These are phyloP conservation scores for Acomys russatus DNA, from an alignment of 2,797 vertebrate genomes.

Conservation along the genomic window DNA sequence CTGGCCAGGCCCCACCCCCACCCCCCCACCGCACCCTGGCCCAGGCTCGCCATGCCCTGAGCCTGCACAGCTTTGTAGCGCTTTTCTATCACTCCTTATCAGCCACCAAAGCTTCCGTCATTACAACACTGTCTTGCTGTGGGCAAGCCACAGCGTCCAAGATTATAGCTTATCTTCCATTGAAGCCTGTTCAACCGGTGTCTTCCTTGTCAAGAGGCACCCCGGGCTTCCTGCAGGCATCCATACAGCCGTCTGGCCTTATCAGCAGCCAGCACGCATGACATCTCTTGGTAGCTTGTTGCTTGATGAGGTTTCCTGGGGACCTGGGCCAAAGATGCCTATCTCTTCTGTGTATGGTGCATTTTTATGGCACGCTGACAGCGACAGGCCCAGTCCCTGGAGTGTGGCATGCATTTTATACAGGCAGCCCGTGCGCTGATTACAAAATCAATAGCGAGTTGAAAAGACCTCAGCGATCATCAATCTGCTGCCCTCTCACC, in stretches of 20 bases:
- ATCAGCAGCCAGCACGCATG: background rate
- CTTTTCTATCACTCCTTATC: slow-evolving; percentile 60
- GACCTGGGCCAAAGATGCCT: slow-evolving; percentile 32
- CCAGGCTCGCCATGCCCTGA: background rate
- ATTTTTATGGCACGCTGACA: background rate
- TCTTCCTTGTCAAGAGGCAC: slow-evolving; percentile 55
- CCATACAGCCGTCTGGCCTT: background rate
- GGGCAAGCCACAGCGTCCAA: background rate
- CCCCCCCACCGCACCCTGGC: background rate
- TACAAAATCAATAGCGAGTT: slow-evolving; percentile 30
- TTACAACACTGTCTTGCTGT: slow-evolving; percentile 41
- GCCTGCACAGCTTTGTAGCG: background rate
- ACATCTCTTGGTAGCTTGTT: slow-evolving; percentile 6
- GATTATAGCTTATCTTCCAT: slow-evolving; percentile 60
- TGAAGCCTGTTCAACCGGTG: slow-evolving; percentile 50
- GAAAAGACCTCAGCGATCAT: slow-evolving; percentile 26
- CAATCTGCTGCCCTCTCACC: background rate
- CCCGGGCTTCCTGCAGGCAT: slow-evolving; percentile 3
- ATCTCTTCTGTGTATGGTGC: background rate
- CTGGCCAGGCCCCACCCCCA: background rate
- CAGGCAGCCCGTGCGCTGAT: background rate
- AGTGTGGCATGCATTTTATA: background rate
- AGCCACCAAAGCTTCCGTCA: slow-evolving; percentile 57
- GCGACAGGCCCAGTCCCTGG: background rate
- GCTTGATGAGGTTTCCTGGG: slow-evolving; percentile 55